Base-by-base conservation (phyloP, 2,113 vertebrate genomes). In the Pagrus major region DNA sequence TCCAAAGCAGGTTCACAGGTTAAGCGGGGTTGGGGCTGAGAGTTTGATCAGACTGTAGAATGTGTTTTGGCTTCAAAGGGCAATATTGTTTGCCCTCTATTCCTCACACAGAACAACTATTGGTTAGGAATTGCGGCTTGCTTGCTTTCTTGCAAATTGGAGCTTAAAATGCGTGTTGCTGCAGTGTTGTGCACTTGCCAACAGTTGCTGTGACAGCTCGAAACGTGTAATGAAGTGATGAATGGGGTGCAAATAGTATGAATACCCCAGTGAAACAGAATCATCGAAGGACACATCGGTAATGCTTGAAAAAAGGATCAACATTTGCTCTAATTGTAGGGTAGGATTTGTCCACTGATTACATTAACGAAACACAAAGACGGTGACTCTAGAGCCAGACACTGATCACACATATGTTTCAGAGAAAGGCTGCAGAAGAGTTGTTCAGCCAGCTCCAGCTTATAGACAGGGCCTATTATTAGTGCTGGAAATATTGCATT, bases 1-100 rank as follows among this genome's bases (percentile, higher is more conserved):
- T 89, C 59, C 86, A 72, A 49, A 86, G 59, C 60, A 66, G 79
- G 83, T 91, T 88, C 68, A 73, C 47, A 68, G 88, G 87, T 88
- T 79, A 81, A 76, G 75, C 69, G 37, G 78, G 68, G 80, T 44
- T 60, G 33, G 46, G 69, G 72, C 84, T 23, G 49, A 46, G 81
- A 77, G 82, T 88, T 87, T 91, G 79, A 87, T 89, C 84, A 83
- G 78, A 69, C 76, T 76, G 64, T 56, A 76, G 78, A 86, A 84
- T 83, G 78, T 66, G 66, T 69, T 84, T 56, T 59, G 66, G 66
- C 73, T 84, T 71, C 41, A 84, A 71, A 88, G 86, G 83, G 59
- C 81, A 84, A 60, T 27, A 73, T 68, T 84, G 66, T 83, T 85
- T 77, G 64, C 71, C 84, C 63, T 85, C 82, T 69, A 80, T 88